Conservation (phyloP, 2,797 vertebrate genomes). For the Buceros bicornis region DNA sequence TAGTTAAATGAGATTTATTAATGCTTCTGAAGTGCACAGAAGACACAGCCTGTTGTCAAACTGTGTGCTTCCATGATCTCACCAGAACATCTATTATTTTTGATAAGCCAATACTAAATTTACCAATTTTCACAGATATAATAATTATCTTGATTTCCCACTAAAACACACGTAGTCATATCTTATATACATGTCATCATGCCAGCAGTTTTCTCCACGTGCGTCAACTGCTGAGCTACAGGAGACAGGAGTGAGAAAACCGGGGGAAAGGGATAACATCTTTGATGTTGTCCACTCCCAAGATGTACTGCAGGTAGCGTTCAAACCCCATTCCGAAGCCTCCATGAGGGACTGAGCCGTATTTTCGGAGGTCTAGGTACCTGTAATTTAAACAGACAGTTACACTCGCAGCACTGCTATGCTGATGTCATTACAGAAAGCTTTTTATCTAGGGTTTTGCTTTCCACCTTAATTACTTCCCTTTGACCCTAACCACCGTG, state of each 20-base stretch:
- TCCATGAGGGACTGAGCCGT: constrained; percentile 93
- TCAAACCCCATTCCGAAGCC: constrained; percentile 99
- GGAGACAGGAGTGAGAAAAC: constrained; percentile 90
- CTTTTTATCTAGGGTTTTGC: neutral
- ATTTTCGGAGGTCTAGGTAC: constrained; percentile 95
- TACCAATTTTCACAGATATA: neutral
- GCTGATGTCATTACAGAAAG: neutral
- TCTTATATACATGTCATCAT: neutral
- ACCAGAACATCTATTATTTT: neutral
- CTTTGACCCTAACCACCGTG: neutral
- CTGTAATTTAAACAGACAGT: constrained; percentile 79
- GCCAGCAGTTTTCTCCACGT: accelerated
- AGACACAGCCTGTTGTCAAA: neutral
- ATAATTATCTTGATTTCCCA: neutral
- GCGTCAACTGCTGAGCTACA: constrained; percentile 76
- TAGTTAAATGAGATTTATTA: constrained; percentile 34
- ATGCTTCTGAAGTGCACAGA: neutral
- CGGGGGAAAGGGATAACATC: constrained; percentile 96
- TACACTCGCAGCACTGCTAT: neutral
- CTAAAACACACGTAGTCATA: neutral
- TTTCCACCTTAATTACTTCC: constrained; percentile 3
- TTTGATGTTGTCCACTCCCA: constrained; percentile 96
- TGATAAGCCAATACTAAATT: neutral
- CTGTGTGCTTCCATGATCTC: neutral
- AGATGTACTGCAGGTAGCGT: constrained; percentile 92